A percentile compares a stretch with the other conserved stretches of the same genome.
Evolutionary conservation across 2,888 invertebrate genomes (phyloP).

Genomic region (Scaptomyza polygonia): DNA sequence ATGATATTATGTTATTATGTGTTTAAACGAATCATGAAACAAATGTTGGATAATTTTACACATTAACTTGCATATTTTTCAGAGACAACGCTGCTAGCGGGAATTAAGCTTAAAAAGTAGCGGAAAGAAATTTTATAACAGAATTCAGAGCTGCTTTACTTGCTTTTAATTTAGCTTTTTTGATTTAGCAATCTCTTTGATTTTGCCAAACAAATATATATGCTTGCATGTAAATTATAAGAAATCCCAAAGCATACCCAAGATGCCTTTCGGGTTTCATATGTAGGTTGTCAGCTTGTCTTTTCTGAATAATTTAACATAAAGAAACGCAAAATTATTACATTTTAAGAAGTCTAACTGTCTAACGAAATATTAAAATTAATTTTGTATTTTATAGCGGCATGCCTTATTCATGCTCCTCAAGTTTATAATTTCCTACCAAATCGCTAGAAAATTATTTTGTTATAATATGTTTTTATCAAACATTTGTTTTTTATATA

Average conservation of each 20-base stretch:
- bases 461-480: too few relatives aligned
- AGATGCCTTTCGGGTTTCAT: conserved; percentile 1
- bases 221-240: neutral
- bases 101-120: conserved; percentile 36
- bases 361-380: neutral
- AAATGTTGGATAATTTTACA: too few relatives aligned
- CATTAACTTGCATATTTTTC: too few relatives aligned
- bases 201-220: conserved; percentile 7
- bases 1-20: too few relatives aligned
- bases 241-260: conserved; percentile 15
- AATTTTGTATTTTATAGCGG: too few relatives aligned
- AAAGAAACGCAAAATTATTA: neutral
- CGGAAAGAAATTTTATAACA: conserved; percentile 24
- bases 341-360: neutral
- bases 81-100: conserved; percentile 26
- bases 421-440: too few relatives aligned
- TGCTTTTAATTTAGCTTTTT: conserved; percentile 2
- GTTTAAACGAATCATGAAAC: too few relatives aligned
- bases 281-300: neutral
- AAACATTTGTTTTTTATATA: too few relatives aligned
- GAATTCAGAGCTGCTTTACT: conserved; percentile 11
- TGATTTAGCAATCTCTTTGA: conserved; percentile 37
- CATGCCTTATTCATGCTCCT: too few relatives aligned
- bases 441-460: too few relatives aligned
- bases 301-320: neutral